Percentiles rank a stretch among this genome's conserved stretches.
phyloP scores from a whole-genome alignment of 2,113 vertebrate genomes.

The Odobenus rosmarus region DNA sequence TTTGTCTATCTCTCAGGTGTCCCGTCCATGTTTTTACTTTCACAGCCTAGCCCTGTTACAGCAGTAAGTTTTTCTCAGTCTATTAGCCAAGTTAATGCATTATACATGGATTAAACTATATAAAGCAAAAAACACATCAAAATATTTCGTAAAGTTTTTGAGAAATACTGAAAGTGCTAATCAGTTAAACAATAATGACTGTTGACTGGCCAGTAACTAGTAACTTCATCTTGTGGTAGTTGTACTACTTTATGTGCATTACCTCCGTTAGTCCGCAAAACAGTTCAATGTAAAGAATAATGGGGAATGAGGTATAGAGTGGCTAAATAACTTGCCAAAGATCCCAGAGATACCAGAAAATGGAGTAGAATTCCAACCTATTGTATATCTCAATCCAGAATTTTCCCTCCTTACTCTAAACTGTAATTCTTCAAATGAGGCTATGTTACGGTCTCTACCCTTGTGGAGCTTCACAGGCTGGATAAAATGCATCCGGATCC shows the following conservation, averaged over 20 bases:
- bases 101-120: background rate
- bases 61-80: background rate
- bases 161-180: background rate
- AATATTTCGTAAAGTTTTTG: background rate
- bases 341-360: background rate
- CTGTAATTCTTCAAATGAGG: background rate
- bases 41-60: background rate
- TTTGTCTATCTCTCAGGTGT: background rate
- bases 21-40: background rate
- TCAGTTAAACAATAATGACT: background rate
- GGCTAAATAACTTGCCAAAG: background rate
- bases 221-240: background rate
- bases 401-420: background rate
- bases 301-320: background rate
- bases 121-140: background rate
- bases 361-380: background rate
- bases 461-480: background rate
- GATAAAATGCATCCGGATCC: background rate
- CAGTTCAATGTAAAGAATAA: background rate
- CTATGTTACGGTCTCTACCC: accelerated
- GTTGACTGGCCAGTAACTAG: background rate
- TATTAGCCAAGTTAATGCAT: background rate
- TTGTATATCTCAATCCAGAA: background rate
- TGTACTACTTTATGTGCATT: no score
- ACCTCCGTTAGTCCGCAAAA: background rate